Percentiles rank a stretch among this genome's conserved stretches.
Conservation (phyloP, 2,888 invertebrate genomes). For the Lasioglossum pauxillum region DNA sequence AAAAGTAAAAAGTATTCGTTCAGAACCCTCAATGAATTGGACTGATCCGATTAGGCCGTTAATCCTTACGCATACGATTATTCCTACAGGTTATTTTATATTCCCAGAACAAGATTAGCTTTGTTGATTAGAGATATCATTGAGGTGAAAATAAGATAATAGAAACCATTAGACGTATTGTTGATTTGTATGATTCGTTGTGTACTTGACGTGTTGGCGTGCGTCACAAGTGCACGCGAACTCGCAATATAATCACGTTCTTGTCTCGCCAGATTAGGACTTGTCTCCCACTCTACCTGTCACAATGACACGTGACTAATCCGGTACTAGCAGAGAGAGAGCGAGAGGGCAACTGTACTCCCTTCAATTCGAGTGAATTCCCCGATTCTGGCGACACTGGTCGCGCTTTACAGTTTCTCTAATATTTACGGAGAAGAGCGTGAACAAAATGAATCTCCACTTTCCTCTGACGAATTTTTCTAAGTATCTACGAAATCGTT, state of each 20-base stretch:
- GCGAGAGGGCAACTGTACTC: too few species aligned
- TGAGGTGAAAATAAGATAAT: background rate
- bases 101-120: background rate
- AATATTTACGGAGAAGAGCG: background rate
- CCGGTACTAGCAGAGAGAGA: too few species aligned
- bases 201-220: background rate
- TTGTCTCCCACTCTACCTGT: too few species aligned
- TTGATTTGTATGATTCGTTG: background rate
- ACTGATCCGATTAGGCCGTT: background rate
- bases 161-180: background rate
- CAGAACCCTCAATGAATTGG: background rate
- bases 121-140: background rate
- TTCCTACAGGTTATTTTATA: background rate
- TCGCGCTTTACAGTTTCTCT: background rate
- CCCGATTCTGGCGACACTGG: too few species aligned
- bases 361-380: too few species aligned
- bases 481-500: conserved; percentile 34
- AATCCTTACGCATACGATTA: background rate
- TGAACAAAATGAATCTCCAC: background rate
- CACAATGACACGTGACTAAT: too few species aligned
- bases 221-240: background rate
- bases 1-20: background rate
- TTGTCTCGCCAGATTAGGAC: background rate
- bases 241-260: background rate
- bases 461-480: background rate